Base-by-base conservation (phyloP, 2,888 invertebrate genomes). In the Chymomyza amoena region DNA sequence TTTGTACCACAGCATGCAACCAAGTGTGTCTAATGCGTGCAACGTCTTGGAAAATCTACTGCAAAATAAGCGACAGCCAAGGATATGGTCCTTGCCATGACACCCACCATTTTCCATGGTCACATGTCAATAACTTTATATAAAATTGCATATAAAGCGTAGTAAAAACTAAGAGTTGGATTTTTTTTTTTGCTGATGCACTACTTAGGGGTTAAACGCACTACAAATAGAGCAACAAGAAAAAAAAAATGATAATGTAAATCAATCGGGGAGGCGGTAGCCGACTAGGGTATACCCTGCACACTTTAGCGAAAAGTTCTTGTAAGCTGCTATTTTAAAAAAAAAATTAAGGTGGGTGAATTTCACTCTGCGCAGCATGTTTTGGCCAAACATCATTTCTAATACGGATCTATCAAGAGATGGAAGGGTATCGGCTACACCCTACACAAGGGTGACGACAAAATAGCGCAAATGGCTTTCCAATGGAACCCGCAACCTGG, bases 11-110 rank as follows among this genome's bases (percentile, higher is more conserved):
- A 75, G 65, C 2, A 66, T 66, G 69, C 73, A 86, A 71, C 77
- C 86, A 86, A 86, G 81, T 80, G 86, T 83, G 74, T 69, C 84
- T 83, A 83, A 83, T 84, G 84, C 66, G 63, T 59, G 70, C 75
- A 75, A 64, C 68, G 73, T 68, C 75, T 67, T 73, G 73, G 68
- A 63, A 69, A 70, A 77, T 68, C 60, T 66, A 75, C 68, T 78
- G 73, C 36, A 61, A 32, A 61, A 67, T 36, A 69, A 61, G 54
- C 20, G 54, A n/a, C 9, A 20, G 16, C 16, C 16, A 54, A 16
- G 54, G 54, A 20, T 18, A 10, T n/a, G 28, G 32, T 61, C 39
- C 32, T 72, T 69, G 50, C 73, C 50, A 18, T 18, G 18, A 16
- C 10, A 10, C 10, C 10, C 56, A 18, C 4, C 18, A 16, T n/a